phyloP scores from a whole-genome alignment of 2,797 vertebrate species.

The Gallinago solitaria region DNA sequence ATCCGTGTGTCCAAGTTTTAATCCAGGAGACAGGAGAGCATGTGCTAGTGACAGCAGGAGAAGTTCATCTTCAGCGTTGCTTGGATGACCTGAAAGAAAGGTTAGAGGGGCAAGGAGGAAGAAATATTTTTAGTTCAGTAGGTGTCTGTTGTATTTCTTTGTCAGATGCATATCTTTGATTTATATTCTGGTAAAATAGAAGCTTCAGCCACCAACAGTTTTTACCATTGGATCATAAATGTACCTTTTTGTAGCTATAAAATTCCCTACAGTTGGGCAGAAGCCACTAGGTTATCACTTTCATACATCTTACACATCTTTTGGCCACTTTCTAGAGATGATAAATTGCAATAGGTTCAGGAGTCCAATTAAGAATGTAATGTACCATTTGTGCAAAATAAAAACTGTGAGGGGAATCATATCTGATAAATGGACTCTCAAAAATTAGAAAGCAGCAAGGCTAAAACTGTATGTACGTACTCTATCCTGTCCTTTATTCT shows the following conservation, averaged over 20 bases:
- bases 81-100: slow-evolving; percentile 93
- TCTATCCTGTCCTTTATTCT: neutral
- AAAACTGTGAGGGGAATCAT: neutral
- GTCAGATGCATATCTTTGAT: neutral
- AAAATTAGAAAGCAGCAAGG: neutral
- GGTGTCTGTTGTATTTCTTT: slow-evolving; percentile 11
- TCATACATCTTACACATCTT: neutral
- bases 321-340: neutral
- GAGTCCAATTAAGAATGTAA: neutral
- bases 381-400: neutral
- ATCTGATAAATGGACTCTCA: neutral
- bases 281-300: neutral
- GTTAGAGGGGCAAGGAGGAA: slow-evolving; percentile 74
- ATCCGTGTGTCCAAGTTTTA: slow-evolving; percentile 93
- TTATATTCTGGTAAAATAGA: slow-evolving; percentile 24
- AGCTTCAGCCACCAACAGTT: neutral
- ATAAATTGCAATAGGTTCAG: neutral
- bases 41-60: slow-evolving; percentile 94
- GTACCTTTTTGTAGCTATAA: slow-evolving; percentile 42
- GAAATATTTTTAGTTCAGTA: slow-evolving; percentile 7
- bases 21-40: slow-evolving; percentile 98
- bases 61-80: slow-evolving; percentile 96
- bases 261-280: neutral
- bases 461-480: neutral
- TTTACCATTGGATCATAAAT: neutral